Evolutionary conservation across 2,797 vertebrate species (phyloP).

Genomic region (Danio tinwini): DNA sequence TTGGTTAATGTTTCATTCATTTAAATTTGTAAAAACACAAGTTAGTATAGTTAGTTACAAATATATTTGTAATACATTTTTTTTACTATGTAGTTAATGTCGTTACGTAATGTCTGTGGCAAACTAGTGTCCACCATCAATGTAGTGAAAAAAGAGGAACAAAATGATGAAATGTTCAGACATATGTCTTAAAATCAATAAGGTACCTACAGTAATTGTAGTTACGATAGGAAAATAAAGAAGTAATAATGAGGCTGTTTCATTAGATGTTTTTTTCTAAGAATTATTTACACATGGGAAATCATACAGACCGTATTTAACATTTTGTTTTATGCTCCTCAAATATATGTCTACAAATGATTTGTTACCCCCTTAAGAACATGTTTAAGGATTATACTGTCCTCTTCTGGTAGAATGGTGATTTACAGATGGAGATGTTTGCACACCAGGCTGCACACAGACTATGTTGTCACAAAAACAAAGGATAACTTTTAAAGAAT

Average conservation of each 20-base stretch:
- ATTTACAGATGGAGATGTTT: neutral
- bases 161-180: conserved; percentile 8
- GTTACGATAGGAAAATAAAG: too few relatives aligned
- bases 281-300: neutral
- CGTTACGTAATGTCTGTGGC: neutral
- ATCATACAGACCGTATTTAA: neutral
- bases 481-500: neutral
- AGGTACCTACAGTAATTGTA: neutral
- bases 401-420: conserved; percentile 50
- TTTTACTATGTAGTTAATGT: neutral
- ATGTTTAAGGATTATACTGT: conserved; percentile 37
- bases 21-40: too few relatives aligned
- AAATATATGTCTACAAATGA: neutral
- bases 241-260: neutral
- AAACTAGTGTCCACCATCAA: neutral
- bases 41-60: too few relatives aligned
- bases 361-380: neutral
- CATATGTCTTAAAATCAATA: neutral
- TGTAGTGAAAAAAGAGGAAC: neutral
- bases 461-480: neutral
- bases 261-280: neutral
- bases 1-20: too few relatives aligned
- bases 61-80: too few relatives aligned
- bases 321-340: neutral
- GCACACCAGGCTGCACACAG: neutral